Evolutionary conservation across 1,140 invertebrate species (phyloP).

Genomic region (Aethina tumida): DNA sequence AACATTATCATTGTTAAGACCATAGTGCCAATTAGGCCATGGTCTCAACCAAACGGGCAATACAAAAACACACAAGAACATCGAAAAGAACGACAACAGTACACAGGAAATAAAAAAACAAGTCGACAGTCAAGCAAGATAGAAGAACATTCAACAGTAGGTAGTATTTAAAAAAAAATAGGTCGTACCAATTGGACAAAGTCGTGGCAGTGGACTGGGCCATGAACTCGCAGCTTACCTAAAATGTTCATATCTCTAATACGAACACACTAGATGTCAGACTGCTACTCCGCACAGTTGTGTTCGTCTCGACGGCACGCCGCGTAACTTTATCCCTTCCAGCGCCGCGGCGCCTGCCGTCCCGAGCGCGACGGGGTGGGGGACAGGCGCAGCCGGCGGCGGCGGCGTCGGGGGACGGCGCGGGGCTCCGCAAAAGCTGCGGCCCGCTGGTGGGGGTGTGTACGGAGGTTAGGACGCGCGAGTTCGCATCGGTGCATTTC

Average conservation of each 20-base stretch:
- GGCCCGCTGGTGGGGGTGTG: not conserved
- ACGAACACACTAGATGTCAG: slow-evolving; percentile 34
- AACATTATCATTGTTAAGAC: no score
- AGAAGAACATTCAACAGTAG: no score
- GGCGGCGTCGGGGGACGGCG: slow-evolving; percentile 7
- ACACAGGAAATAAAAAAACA: no score
- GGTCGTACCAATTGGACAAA: slow-evolving; percentile 19
- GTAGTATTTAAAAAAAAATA: slow-evolving; percentile 6
- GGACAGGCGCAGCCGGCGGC: not conserved
- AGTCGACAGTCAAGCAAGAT: no score
- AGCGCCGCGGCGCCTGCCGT: slow-evolving; percentile 8
- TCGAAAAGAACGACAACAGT: no score
- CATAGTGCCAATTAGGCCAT: no score
- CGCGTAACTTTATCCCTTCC: slow-evolving; percentile 28
- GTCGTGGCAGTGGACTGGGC: slow-evolving; percentile 10
- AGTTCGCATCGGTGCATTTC: slow-evolving; percentile 1
- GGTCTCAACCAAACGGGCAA: no score
- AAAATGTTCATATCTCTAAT: slow-evolving; percentile 36
- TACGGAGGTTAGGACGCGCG: slow-evolving; percentile 2
- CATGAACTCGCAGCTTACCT: slow-evolving; percentile 33
- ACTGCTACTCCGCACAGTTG: slow-evolving; percentile 26
- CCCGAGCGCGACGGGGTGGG: slow-evolving; percentile 17
- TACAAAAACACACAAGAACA: no score
- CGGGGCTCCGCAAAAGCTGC: not conserved
- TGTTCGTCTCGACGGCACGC: slow-evolving; percentile 33